Base-by-base conservation (phyloP, 37 sponge, comb jelly and placozoan species). In the Chondrosia reniformis region DNA sequence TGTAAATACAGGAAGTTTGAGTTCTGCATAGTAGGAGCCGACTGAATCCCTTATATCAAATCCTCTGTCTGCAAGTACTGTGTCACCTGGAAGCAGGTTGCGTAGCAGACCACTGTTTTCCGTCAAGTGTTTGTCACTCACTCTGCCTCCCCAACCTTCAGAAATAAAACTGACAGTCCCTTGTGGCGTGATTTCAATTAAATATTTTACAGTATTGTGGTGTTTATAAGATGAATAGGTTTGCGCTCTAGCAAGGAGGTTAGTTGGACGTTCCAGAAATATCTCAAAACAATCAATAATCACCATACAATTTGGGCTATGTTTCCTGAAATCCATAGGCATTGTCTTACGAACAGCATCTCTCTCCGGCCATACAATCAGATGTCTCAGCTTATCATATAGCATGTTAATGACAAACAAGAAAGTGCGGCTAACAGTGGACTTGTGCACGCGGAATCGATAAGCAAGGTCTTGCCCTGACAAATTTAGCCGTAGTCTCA, bases 301-400 rank as follows among this genome's bases (percentile, higher is more conserved):
- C 25, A 75, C 77, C 7, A 67, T 77, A 58, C 84, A 79, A 34
- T 80, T 89, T 5, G 67, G 76, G 63, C 55, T 75, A 46, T 85
- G 24, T 38, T 77, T 76, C 54, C 63, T 10, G 46, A 81, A 87
- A 40, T 55, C 56, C 43, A 63, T 49, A 21, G 88, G 88, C 55
- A 83, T 45, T 0, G 74, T 84, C 55, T 74, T 81, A 38, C 37
- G 45, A 21, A 88, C 71, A 19, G 36, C 44, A 3, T 85, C 90
- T 52, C 83, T 4, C 33, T 81, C 79, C 30, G 86, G 86, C 83
- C 90, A 89, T 12, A 82, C 33, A 39, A 88, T 75, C 44, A 89
- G 56, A 55, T 46, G 83, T 32, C 52, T 44, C 13, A 89, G 32
- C 58, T 37, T 46, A 10, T 55, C 0, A 22, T 73, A 21, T 37